Base-by-base conservation (phyloP, 2,113 vertebrate genomes). In the Ceyx cyanopectus region DNA sequence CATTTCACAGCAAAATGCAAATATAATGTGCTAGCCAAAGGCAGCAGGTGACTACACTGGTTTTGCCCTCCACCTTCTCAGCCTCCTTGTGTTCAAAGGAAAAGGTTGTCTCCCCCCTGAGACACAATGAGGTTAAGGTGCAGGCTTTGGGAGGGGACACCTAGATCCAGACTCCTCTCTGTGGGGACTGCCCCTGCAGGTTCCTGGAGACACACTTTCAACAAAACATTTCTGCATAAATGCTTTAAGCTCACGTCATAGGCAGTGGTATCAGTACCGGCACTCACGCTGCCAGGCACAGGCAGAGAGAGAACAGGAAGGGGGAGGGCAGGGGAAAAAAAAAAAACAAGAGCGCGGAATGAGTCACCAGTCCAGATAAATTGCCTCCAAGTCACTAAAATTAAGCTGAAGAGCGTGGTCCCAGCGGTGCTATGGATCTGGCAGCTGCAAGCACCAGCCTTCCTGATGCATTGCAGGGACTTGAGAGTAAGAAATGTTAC, bases 281-380 rank as follows among this genome's bases (percentile, higher is more conserved):
- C 67, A 51, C 51, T 92, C 69, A 43, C 1, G 4, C 40, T 50
- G 62, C 87, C 73, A 95, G 81, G 70, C 87, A 78, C 65, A 91
- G 74, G 40, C 90, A 89, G 73, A 92, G 40, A 0, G 12, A 89
- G 87, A 95, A 87, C 68, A 72, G 85, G 62, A 88, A 77, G 63
- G 57, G 63, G 89, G 76, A 40, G 88, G 85, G 81, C 10, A 23
- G 27, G 46, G 50, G 7, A 18, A 7, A 27, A 77, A 66, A 30
- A 62, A 73, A 57, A 37, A 23, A 17, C 60, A 81, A 79, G 77
- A 80, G 57, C 69, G 1, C 95, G 61, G 93, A 84, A 94, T 97
- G 97, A 97, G 95, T 97, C 97, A 97, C 84, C 90, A 66, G 69
- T 65, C 88, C 89, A 95, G 96, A 96, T 74, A 92, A 95, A 97